These are phyloP conservation scores for Hippocampus barbouri DNA, from an alignment of 2,113 vertebrate genomes.

Conservation along the genomic window DNA sequence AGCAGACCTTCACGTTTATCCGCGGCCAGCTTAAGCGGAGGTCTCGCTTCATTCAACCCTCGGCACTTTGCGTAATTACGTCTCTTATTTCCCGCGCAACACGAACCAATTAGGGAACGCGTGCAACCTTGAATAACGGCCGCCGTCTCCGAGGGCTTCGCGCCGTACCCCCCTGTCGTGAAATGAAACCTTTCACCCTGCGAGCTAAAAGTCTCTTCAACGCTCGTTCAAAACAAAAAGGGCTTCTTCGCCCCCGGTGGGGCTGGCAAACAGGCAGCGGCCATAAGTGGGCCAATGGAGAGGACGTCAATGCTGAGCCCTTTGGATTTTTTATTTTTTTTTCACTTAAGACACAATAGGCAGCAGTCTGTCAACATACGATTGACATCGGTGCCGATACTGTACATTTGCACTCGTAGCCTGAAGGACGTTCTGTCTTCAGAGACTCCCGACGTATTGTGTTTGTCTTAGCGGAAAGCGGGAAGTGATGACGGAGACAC, in stretches of 20 bases:
- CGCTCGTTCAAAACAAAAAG: conserved; percentile 24
- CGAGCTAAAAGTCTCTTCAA: conserved; percentile 13
- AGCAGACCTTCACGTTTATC: conserved; percentile 7
- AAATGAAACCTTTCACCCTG: conserved; percentile 17
- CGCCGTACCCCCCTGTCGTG: conserved; percentile 3
- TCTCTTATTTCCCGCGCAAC: conserved; percentile 1
- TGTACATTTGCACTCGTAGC: background rate
- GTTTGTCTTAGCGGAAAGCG: conserved; percentile 35
- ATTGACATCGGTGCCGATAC: background rate
- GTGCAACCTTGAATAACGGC: conserved; percentile 17
- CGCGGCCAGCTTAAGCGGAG: background rate
- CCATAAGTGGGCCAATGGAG: conserved; percentile 1
- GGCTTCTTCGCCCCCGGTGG: background rate
- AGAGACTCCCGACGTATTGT: conserved; percentile 44
- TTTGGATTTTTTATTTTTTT: background rate
- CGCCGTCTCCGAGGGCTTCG: conserved; percentile 18
- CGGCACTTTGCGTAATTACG: conserved; percentile 2
- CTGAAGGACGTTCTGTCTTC: conserved; percentile 41
- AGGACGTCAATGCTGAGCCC: background rate
- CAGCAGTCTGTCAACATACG: background rate
- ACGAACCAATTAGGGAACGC: conserved; percentile 8
- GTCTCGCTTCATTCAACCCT: conserved; percentile 24
- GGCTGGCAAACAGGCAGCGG: conserved; percentile 1
- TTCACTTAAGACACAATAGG: background rate
- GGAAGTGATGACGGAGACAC: conserved; percentile 17